These are phyloP conservation scores for Drosophila putrida DNA, from an alignment of 2,888 invertebrate genomes.

Conservation along the genomic window DNA sequence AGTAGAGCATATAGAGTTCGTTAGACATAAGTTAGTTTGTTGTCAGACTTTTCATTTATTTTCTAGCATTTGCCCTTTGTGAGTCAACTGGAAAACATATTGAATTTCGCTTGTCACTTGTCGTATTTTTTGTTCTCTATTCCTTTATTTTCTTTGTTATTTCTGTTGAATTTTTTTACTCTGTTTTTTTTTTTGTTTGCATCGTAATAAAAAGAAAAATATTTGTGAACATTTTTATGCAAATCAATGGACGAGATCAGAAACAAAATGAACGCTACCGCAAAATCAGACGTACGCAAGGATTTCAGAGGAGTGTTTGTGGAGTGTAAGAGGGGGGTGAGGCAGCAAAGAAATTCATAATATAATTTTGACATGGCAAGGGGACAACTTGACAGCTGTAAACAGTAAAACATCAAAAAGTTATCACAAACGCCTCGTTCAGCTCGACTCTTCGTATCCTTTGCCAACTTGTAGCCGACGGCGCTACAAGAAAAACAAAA, in stretches of 20 bases:
- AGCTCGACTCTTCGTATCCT: slow-evolving; percentile 25
- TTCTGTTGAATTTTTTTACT: slow-evolving; percentile 13
- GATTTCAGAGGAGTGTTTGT: background rate
- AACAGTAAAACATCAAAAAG: slow-evolving; percentile 79
- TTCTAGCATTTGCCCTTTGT: slow-evolving; percentile 23
- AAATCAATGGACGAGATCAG: slow-evolving; percentile 61
- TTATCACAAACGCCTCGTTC: slow-evolving; percentile 62
- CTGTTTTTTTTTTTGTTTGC: slow-evolving; percentile 30
- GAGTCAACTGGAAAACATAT: slow-evolving; percentile 61
- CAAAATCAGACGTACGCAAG: slow-evolving; percentile 27
- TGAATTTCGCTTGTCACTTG: slow-evolving; percentile 61
- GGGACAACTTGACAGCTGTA: slow-evolving; percentile 75
- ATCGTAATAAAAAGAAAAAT: slow-evolving; percentile 63
- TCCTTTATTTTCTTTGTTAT: slow-evolving; percentile 12
- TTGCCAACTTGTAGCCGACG: slow-evolving; percentile 40
- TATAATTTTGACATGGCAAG: slow-evolving; percentile 70
- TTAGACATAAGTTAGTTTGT: background rate
- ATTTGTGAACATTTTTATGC: slow-evolving; percentile 75
- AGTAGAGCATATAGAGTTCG: slow-evolving; percentile 8
- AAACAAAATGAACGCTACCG: slow-evolving; percentile 36
- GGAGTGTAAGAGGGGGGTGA: background rate
- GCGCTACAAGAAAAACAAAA: slow-evolving; percentile 60
- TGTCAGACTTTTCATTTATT: background rate
- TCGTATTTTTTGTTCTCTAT: slow-evolving; percentile 39
- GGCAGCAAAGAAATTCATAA: slow-evolving; percentile 57